These are phyloP conservation scores for Cisticola juncidis DNA, from an alignment of 2,113 vertebrate species.

Conservation along the genomic window DNA sequence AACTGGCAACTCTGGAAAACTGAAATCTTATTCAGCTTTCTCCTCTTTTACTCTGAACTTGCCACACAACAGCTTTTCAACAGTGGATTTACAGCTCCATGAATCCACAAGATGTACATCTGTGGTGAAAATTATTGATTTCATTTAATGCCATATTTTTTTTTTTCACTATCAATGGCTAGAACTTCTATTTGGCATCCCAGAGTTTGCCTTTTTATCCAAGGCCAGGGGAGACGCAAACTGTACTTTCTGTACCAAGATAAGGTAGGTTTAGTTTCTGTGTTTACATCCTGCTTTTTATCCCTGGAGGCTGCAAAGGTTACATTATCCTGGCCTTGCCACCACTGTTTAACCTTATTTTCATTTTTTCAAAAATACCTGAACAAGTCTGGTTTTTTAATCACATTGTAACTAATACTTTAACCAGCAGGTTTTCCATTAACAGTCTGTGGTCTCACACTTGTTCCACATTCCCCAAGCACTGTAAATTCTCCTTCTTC, in stretches of 20 bases:
- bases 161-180: not conserved
- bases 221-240: not conserved
- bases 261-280: not conserved
- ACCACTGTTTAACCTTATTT: not conserved
- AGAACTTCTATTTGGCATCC: not conserved
- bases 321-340: not conserved
- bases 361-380: not conserved
- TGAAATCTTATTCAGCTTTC: not conserved
- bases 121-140: not conserved
- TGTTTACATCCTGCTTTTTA: not conserved
- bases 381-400: not conserved
- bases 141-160: not conserved
- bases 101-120: not conserved
- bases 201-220: not conserved
- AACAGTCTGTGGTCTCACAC: not conserved
- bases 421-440: not conserved
- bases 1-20: not conserved
- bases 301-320: not conserved
- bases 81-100: not conserved
- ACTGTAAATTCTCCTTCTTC: not conserved
- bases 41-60: not conserved
- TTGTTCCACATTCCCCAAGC: not conserved
- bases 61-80: not conserved
- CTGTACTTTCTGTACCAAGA: not conserved
- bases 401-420: not conserved